Percentiles rank a stretch among this genome's conserved stretches.
phyloP scores from a whole-genome alignment of 2,888 invertebrate genomes.

The Acanthosoma haemorrhoidale region DNA sequence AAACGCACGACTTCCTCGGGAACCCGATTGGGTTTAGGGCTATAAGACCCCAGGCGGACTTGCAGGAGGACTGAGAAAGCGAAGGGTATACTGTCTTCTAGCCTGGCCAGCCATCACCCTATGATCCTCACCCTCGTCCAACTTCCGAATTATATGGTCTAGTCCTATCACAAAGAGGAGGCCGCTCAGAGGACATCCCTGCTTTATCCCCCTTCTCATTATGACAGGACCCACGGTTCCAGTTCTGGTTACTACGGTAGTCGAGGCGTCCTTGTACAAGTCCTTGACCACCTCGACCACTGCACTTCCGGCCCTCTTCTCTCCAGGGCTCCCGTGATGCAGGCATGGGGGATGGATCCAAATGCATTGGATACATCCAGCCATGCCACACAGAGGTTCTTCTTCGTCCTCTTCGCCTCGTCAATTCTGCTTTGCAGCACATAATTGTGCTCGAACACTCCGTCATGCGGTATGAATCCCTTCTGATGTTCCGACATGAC shows the following conservation, averaged over 20 bases:
- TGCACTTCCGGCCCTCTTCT: not conserved
- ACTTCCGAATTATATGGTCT: not conserved
- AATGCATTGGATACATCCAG: slow-evolving; percentile 30
- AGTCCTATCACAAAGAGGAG: not conserved
- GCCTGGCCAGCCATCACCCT: no score
- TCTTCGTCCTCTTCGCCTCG: not conserved
- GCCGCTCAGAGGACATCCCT: slow-evolving; percentile 28
- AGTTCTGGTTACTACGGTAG: not conserved
- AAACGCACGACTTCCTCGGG: no score
- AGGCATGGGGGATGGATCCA: slow-evolving; percentile 14
- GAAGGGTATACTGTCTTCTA: no score
- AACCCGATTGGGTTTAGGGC: no score
- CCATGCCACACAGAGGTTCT: slow-evolving; percentile 15
- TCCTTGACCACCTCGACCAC: slow-evolving; percentile 4
- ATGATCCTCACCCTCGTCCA: slow-evolving; percentile 1
- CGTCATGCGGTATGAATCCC: no score
- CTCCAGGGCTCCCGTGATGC: not conserved
- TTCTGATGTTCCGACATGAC: slow-evolving; percentile 22
- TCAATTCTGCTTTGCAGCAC: not conserved
- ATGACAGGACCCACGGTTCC: not conserved
- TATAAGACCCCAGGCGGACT: no score
- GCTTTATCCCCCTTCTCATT: slow-evolving; percentile 10
- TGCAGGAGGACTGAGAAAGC: no score
- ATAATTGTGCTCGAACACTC: slow-evolving; percentile 31
- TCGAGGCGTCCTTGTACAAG: slow-evolving; percentile 11